Evolutionary conservation across 2,797 vertebrate genomes (phyloP), one percentile per base, ranked within the genome.

Genomic region (Gymnoscopelus microlampas): DNA sequence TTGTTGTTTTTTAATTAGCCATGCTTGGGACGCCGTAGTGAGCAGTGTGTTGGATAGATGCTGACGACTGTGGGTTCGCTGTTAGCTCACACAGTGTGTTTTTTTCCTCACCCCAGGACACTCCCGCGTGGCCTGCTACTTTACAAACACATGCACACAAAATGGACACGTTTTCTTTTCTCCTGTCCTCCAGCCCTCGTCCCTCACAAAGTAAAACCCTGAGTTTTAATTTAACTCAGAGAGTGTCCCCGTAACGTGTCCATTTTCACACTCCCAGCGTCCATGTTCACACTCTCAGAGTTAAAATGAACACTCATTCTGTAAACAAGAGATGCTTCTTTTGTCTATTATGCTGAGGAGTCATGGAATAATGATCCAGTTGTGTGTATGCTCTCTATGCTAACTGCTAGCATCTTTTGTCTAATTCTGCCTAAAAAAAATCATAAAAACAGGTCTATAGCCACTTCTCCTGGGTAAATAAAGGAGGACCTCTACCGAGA

Each of bases 1-100:
- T 90, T 94, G 91, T 94, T 94, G 91, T 93, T 94, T 94, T 94
- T 95, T 95, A 95, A 95, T 95, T 95, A 94, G 91, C 88, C 75
- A 71, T 87, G 87, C 87, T 91, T 67, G 81, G 89, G 84, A 88
- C 87, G 81, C 80, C 77, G 84, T 87, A 71, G 82, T 81, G 63
- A 44, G 39, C 2, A 10, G 78, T 72, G 84, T 70, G 71, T 65
- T 35, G 70, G 77, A 83, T 86, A 92, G 88, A 92, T 91, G 93
- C 94, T 95, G 94, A 95, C 91, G 89, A 85, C 86, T 89, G 74
- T 32, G 83, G 68, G 92, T 94, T 92, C 86, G 88, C 77, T 82
- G 76, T 83, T 84, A 85, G 87, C 88, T 87, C 77, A 73, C 73
- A 44, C 26, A 19, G 19, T 51, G 60, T 74, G 83, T 86, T 85